Evolutionary conservation across 2,797 vertebrate genomes (phyloP).

Genomic region (Rachycentron canadum): DNA sequence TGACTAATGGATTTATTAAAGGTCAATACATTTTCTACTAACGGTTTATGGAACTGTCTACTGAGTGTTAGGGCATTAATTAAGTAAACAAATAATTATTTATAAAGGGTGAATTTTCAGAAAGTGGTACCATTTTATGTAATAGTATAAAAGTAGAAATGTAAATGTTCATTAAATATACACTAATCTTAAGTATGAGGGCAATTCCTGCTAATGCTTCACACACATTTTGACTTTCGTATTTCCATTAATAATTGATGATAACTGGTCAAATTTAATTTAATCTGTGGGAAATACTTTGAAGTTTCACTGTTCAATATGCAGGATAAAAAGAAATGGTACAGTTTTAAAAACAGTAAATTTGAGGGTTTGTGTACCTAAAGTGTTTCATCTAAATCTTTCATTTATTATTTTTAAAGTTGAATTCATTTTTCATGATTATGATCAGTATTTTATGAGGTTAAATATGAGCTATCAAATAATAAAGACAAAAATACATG

Average conservation of each 20-base stretch:
- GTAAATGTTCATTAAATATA: slow-evolving; percentile 25
- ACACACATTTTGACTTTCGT: slow-evolving; percentile 6
- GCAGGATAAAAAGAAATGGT: slow-evolving; percentile 20
- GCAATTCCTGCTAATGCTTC: slow-evolving; percentile 9
- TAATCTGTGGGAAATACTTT: slow-evolving; percentile 2
- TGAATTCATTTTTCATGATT: slow-evolving; percentile 22
- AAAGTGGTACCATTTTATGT: slow-evolving; percentile 2
- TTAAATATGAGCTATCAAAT: slow-evolving; percentile 42
- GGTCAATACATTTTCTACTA: not conserved
- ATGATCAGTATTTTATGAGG: slow-evolving; percentile 30
- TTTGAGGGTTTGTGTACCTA: slow-evolving; percentile 5
- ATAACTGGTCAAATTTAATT: not conserved
- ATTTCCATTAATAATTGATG: not conserved
- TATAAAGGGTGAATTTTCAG: slow-evolving; percentile 18
- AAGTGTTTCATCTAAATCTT: slow-evolving; percentile 23
- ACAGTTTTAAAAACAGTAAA: slow-evolving; percentile 28
- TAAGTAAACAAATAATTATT: not conserved
- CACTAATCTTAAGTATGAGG: slow-evolving; percentile 9
- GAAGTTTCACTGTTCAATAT: slow-evolving; percentile 24
- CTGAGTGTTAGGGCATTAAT: not conserved
- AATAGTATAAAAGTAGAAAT: not conserved
- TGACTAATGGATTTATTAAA: not conserved
- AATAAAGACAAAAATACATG: slow-evolving; percentile 44
- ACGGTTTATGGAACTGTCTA: not conserved
- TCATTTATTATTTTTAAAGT: slow-evolving; percentile 18